Conservation (phyloP, 2,113 vertebrate species). For the Cercopithecus mona region DNA sequence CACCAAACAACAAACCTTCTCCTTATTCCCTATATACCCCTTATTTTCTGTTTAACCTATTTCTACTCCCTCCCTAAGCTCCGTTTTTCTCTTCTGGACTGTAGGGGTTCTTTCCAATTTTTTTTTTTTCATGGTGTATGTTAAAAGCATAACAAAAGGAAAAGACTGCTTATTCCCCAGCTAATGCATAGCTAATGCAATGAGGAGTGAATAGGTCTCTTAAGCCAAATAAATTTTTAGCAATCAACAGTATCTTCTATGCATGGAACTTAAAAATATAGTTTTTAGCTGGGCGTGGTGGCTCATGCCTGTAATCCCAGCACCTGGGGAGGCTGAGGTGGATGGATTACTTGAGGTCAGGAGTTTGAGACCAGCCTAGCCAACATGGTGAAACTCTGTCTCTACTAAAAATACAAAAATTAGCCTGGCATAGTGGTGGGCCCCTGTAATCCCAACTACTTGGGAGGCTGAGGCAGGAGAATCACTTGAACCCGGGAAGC, state of each 20-base stretch:
- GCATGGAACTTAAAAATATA: not conserved
- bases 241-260: not conserved
- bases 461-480: too few relatives aligned
- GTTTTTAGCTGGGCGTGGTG: not conserved
- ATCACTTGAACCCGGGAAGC: too few relatives aligned
- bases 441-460: too few relatives aligned
- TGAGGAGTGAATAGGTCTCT: not conserved
- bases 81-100: not conserved
- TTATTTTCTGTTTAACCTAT: not conserved
- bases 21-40: not conserved
- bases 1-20: not conserved
- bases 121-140: not conserved
- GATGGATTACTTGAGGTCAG: too few relatives aligned
- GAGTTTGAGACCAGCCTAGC: too few relatives aligned
- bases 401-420: too few relatives aligned
- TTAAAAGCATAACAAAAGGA: slow-evolving; percentile 40
- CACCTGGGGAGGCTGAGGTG: too few relatives aligned
- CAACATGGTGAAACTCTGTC: too few relatives aligned
- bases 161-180: not conserved
- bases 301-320: too few relatives aligned
- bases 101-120: not conserved
- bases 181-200: not conserved
- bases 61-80: not conserved
- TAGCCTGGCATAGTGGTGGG: too few relatives aligned
- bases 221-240: slow-evolving; percentile 25